Percentiles rank a stretch among this genome's conserved stretches.
phyloP scores from a whole-genome alignment of 2,797 vertebrate species.

The Anguilla pacifica region DNA sequence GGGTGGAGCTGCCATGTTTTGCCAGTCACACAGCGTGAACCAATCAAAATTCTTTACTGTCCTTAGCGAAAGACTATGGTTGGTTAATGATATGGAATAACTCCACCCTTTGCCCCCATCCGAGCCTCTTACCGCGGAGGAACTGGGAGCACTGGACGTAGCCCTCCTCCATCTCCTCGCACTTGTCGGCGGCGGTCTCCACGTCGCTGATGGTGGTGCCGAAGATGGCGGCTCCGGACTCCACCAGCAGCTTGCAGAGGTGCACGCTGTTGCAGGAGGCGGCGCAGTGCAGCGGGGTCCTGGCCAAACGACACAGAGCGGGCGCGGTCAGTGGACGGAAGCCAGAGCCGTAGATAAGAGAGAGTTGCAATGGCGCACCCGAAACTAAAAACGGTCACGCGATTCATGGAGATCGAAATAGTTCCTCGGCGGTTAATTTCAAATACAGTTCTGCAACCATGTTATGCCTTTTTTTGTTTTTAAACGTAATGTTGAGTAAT shows the following conservation, averaged over 20 bases:
- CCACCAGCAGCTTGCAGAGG: slow-evolving; percentile 94
- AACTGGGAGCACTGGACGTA: slow-evolving; percentile 98
- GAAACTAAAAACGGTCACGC: too few species aligned
- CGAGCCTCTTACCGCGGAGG: slow-evolving; percentile 79
- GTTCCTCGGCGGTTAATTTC: too few species aligned
- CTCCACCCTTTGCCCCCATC: neutral
- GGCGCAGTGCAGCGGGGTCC: slow-evolving; percentile 97
- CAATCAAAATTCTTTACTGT: neutral
- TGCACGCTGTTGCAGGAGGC: slow-evolving; percentile 98
- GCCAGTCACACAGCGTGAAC: neutral
- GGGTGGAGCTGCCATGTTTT: neutral
- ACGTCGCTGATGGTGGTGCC: slow-evolving; percentile 97
- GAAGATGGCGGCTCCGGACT: slow-evolving; percentile 96
- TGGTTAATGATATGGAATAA: neutral
- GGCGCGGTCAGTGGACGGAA: neutral
- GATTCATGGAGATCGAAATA: too few species aligned
- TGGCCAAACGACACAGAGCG: slow-evolving; percentile 49
- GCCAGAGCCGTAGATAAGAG: too few species aligned
- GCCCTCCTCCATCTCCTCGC: slow-evolving; percentile 97
- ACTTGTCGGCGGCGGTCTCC: slow-evolving; percentile 97
- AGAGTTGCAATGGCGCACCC: too few species aligned
- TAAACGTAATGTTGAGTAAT: too few species aligned
- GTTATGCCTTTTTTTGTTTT: too few species aligned
- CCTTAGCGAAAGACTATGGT: neutral
- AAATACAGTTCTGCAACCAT: too few species aligned